A percentile compares a stretch with the other conserved stretches of the same genome.
Conservation (phyloP, 2,113 vertebrate genomes). For the Oncorhynchus nerka region DNA sequence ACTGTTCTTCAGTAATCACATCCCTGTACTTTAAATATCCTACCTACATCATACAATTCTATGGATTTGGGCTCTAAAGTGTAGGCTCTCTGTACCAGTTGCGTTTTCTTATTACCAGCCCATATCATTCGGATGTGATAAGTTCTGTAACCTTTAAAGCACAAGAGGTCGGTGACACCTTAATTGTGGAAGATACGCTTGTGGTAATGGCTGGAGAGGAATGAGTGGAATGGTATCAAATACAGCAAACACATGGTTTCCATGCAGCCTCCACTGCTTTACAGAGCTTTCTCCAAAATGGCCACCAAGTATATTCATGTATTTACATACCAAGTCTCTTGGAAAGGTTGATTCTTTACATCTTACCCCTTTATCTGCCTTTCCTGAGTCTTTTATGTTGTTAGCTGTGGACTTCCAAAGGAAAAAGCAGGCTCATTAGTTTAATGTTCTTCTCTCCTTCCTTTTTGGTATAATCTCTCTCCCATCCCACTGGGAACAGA, state of each 20-base stretch:
- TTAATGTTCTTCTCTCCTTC: slow-evolving; percentile 46
- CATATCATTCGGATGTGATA: too few relatives aligned
- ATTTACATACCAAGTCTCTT: not conserved
- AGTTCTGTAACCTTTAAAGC: too few relatives aligned
- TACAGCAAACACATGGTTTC: too few relatives aligned
- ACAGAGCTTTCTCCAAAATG: not conserved
- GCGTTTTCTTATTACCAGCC: too few relatives aligned
- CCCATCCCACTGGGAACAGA: slow-evolving; percentile 12
- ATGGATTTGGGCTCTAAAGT: slow-evolving; percentile 60
- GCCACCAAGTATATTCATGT: not conserved
- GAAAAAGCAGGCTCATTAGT: slow-evolving; percentile 66
- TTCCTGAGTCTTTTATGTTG: slow-evolving; percentile 31
- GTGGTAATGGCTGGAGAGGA: too few relatives aligned
- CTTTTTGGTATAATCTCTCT: slow-evolving; percentile 67
- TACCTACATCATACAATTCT: slow-evolving; percentile 54
- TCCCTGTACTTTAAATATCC: too few relatives aligned
- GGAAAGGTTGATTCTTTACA: not conserved
- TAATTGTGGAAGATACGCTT: too few relatives aligned
- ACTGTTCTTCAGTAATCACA: slow-evolving; percentile 62
- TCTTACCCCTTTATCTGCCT: not conserved
- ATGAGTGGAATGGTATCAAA: too few relatives aligned
- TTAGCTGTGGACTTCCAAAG: slow-evolving; percentile 57
- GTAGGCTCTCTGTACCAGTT: too few relatives aligned
- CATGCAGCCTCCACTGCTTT: too few relatives aligned
- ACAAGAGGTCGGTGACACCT: too few relatives aligned